A percentile compares a stretch with the other conserved stretches of the same genome.
These are phyloP conservation scores for Podargus strigoides DNA, from an alignment of 2,797 vertebrate species.

Conservation along the genomic window DNA sequence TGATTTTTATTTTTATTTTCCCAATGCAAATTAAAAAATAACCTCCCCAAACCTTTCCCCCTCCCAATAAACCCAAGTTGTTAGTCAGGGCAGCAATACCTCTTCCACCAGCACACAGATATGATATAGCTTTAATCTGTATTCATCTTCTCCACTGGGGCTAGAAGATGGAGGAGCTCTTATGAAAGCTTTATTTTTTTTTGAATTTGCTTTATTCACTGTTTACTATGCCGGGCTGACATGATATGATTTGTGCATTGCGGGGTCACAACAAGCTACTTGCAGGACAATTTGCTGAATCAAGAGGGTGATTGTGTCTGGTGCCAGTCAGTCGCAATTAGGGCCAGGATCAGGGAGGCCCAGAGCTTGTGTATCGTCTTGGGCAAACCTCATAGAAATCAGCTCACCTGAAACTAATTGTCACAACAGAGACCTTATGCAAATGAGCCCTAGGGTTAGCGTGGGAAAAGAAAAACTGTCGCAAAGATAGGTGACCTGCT, in stretches of 20 bases:
- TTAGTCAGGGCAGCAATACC: background rate
- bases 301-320: conserved; percentile 95
- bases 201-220: conserved; percentile 71
- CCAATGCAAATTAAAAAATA: background rate
- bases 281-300: conserved; percentile 86
- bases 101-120: background rate
- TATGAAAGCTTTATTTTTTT: conserved; percentile 46
- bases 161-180: conserved; percentile 58
- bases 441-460: conserved; percentile 97
- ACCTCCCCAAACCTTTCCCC: accelerated
- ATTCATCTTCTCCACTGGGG: conserved; percentile 27
- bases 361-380: conserved; percentile 78
- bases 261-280: conserved; percentile 87
- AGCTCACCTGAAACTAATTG: conserved; percentile 99
- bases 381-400: conserved; percentile 90
- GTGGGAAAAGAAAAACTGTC: conserved; percentile 94
- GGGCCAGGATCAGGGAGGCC: conserved; percentile 87
- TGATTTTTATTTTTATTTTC: background rate
- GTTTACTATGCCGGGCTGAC: conserved; percentile 84
- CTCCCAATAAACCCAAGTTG: background rate
- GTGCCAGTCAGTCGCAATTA: conserved; percentile 99
- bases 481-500: conserved; percentile 96
- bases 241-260: conserved; percentile 87
- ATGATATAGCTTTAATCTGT: conserved; percentile 51
- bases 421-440: conserved; percentile 92